phyloP scores from a whole-genome alignment of 2,797 vertebrate species.

The Falco naumanni region DNA sequence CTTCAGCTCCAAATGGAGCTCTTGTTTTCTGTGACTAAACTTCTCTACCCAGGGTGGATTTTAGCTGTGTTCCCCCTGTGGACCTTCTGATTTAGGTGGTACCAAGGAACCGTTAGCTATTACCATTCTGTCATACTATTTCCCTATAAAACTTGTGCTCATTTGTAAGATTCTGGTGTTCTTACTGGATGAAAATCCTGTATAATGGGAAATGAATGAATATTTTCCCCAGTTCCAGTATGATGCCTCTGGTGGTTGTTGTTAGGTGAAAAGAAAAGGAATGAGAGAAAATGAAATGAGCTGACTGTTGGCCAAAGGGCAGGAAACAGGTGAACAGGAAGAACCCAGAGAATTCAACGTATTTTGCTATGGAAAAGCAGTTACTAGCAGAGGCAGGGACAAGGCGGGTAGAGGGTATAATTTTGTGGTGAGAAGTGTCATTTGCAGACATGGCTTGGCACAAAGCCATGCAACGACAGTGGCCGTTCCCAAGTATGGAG shows the following conservation, averaged over 20 bases:
- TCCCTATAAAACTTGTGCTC: background rate
- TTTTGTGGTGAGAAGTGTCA: background rate
- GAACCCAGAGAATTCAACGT: background rate
- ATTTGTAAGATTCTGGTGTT: background rate
- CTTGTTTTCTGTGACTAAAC: background rate
- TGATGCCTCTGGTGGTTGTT: background rate
- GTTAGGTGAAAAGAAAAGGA: background rate
- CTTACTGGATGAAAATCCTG: background rate
- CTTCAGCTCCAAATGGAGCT: background rate
- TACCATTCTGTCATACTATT: background rate
- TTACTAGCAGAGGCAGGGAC: background rate
- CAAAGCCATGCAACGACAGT: background rate
- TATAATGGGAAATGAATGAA: background rate
- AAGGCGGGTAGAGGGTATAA: background rate
- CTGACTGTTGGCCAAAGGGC: background rate
- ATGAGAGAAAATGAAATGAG: background rate
- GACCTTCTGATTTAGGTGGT: background rate
- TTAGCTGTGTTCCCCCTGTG: background rate
- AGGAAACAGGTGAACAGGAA: background rate
- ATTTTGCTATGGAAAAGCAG: background rate
- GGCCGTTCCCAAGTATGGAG: background rate
- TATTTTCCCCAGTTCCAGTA: background rate
- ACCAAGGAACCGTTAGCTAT: background rate
- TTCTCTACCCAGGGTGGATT: background rate
- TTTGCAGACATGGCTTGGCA: background rate